Evolutionary conservation across 2,797 vertebrate genomes (phyloP).

Genomic region (Lagorchestes hirsutus): DNA sequence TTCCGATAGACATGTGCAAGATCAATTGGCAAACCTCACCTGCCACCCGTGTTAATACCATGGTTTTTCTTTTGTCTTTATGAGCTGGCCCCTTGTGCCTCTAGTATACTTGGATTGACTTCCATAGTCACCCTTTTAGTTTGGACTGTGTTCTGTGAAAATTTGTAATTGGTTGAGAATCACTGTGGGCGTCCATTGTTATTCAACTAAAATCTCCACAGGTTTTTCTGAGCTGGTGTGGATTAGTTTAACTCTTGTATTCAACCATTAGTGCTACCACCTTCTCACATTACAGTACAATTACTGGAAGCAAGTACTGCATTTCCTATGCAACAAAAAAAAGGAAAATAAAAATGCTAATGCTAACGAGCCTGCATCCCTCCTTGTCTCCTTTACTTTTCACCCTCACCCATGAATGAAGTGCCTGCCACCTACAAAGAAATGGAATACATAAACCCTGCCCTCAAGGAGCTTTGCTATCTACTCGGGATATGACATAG

Average conservation of each 20-base stretch:
- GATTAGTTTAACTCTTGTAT: conserved; percentile 93
- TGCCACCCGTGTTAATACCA: conserved; percentile 87
- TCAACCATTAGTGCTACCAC: conserved; percentile 94
- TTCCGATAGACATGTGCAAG: conserved; percentile 78
- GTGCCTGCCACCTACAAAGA: not conserved
- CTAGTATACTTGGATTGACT: conserved; percentile 92
- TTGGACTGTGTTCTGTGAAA: conserved; percentile 91
- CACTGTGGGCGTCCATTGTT: conserved; percentile 93
- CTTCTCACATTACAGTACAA: conserved; percentile 95
- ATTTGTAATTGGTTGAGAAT: conserved; percentile 93
- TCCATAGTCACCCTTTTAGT: conserved; percentile 91
- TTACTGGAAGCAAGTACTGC: conserved; percentile 99
- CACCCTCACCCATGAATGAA: not conserved
- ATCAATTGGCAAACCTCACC: conserved; percentile 80
- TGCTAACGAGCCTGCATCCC: conserved; percentile 87
- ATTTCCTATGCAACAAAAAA: conserved; percentile 99
- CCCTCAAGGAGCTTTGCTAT: not conserved
- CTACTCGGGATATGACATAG: not conserved
- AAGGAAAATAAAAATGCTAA: conserved; percentile 98
- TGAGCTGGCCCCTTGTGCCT: conserved; percentile 91
- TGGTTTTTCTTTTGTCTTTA: conserved; percentile 85
- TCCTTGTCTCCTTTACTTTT: conserved; percentile 60
- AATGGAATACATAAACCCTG: not conserved
- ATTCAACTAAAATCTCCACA: conserved; percentile 91
- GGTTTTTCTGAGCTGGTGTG: conserved; percentile 93